Percentiles rank a stretch among this genome's conserved stretches.
phyloP scores from a whole-genome alignment of 2,888 invertebrate genomes.

The Ormyrus nitidulus region DNA sequence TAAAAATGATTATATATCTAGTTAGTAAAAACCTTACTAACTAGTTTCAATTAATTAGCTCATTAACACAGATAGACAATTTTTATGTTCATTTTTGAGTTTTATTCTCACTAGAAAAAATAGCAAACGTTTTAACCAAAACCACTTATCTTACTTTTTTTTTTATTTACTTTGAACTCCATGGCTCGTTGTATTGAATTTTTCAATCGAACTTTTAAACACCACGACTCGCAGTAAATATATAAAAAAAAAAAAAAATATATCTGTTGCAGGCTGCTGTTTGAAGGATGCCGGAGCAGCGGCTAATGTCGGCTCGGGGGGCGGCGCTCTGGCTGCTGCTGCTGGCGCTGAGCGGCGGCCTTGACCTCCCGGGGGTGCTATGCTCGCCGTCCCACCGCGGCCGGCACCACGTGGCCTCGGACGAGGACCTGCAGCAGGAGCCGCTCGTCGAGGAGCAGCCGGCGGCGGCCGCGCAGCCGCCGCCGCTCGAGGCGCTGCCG shows the following conservation, averaged over 20 bases:
- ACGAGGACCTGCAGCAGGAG: conserved; percentile 38
- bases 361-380: conserved; percentile 63
- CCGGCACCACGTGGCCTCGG: conserved; percentile 67
- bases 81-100: too few species aligned
- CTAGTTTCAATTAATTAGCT: too few species aligned
- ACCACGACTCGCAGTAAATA: too few species aligned
- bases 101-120: too few species aligned
- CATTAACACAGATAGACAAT: too few species aligned
- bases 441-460: conserved; percentile 66
- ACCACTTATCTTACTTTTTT: too few species aligned
- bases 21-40: too few species aligned
- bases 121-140: too few species aligned
- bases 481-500: conserved; percentile 72
- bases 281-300: conserved; percentile 43
- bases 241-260: not conserved
- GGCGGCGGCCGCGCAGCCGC: conserved; percentile 61
- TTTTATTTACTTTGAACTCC: too few species aligned
- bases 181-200: too few species aligned
- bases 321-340: conserved; percentile 56
- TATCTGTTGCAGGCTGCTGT: conserved; percentile 29
- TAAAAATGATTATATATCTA: too few species aligned
- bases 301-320: not conserved
- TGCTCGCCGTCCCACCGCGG: conserved; percentile 71
- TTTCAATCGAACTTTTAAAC: too few species aligned
- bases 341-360: conserved; percentile 63